Conservation (phyloP, 2,113 vertebrate genomes). For the Phasianus colchicus region DNA sequence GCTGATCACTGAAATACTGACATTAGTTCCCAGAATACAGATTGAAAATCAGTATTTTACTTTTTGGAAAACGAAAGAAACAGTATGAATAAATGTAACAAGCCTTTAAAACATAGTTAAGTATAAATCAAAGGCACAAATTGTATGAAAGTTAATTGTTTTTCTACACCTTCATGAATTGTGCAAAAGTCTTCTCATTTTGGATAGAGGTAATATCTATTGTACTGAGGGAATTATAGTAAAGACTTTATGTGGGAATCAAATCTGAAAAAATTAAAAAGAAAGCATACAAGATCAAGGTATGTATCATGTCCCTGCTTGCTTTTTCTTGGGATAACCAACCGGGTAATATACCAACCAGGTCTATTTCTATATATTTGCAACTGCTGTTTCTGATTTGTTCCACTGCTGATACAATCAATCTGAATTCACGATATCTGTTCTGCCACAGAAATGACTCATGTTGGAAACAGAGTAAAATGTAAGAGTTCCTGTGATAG, state of each 20-base stretch:
- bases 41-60: background rate
- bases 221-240: background rate
- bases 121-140: background rate
- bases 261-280: background rate
- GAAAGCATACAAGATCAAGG: background rate
- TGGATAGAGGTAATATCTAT: background rate
- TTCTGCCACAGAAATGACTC: background rate
- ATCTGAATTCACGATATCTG: constrained; percentile 7
- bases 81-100: background rate
- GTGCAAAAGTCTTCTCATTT: background rate
- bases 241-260: background rate
- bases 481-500: background rate
- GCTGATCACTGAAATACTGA: background rate
- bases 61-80: background rate
- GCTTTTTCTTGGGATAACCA: background rate
- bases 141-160: background rate
- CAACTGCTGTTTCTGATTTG: constrained; percentile 14
- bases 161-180: background rate
- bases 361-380: background rate
- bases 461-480: background rate
- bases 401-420: background rate
- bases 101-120: constrained; percentile 9
- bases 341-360: background rate
- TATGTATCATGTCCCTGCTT: background rate
- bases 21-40: background rate